phyloP scores from a whole-genome alignment of 2,888 invertebrate genomes.

The Liposcelis brunnea region DNA sequence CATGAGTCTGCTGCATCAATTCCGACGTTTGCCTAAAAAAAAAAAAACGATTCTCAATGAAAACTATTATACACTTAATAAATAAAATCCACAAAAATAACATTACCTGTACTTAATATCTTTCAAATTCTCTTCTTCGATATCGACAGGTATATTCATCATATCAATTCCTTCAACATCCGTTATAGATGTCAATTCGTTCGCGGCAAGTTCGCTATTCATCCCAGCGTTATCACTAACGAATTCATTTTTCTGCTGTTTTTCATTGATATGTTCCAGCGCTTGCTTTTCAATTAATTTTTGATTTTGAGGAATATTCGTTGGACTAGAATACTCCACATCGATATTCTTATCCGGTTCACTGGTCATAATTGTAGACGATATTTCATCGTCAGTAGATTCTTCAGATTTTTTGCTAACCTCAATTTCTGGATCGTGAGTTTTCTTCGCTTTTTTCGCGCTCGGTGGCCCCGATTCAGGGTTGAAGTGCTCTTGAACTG shows the following conservation, averaged over 20 bases:
- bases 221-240: too few species aligned
- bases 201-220: too few species aligned
- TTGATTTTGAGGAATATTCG: conserved; percentile 2
- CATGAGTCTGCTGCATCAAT: conserved; percentile 63
- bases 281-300: conserved; percentile 1
- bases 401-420: conserved; percentile 2
- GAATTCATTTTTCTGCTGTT: too few species aligned
- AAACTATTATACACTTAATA: too few species aligned
- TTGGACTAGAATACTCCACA: background rate
- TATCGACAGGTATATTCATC: conserved; percentile 59
- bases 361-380: background rate
- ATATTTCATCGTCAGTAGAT: conserved; percentile 6
- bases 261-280: background rate
- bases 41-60: conserved; percentile 10
- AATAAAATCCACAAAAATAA: too few species aligned
- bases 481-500: too few species aligned
- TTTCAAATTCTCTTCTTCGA: conserved; percentile 34
- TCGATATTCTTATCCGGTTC: background rate
- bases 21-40: conserved; percentile 28
- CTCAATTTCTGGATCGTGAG: conserved; percentile 3
- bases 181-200: conserved; percentile 14
- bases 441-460: background rate
- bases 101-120: conserved; percentile 20
- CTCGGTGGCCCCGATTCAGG: background rate
- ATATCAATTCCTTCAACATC: conserved; percentile 49